Evolutionary conservation across 2,888 invertebrate genomes (phyloP), one percentile per base, ranked within the genome.

Genomic region (Mimumesa dahlbomi): DNA sequence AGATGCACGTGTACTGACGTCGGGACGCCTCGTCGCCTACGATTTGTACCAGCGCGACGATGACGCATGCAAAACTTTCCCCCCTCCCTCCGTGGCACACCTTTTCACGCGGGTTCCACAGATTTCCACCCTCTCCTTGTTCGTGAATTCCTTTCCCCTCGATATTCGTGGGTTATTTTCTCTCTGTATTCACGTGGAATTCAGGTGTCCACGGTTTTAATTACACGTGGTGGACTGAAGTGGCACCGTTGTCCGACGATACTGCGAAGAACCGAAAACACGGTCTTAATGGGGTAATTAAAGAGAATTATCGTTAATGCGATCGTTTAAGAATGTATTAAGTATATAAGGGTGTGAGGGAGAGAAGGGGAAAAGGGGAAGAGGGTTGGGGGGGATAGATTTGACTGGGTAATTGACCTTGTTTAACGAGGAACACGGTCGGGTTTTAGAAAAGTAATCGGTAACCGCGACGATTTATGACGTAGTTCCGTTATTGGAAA

Each of bases 1-100:
- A 57, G 22, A 52, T 56, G 69, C 81, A 81, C 79, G 81, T 80
- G 79, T 69, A 81, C 76, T 81, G 67, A 34, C 71, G 71, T 63
- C 72, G 62, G 62, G 48, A 45, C 65, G 81, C 68, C 68, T 59
- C 64, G 64, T 79, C 79, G 75, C 78, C 70, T 73, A 68, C 75
- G 72, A 80, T 76, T 81, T 76, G 79, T 76, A 74, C 72, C 63
- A 56, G 71, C 57, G 62, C 68, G 52, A 66, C 73, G 79, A 79
- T 76, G 79, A 80, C 81, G 81, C 79, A 78, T 73, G 79, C 73
- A 76, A 81, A 25, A 25, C 25, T 25, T 7, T 7, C 25, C 25
- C 25, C 25, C 25, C 25, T 7, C 74, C 66, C 64, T 59, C 72
- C 63, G 71, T 56, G 49, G 45, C 58, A 38, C 66, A 40, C n/a